A percentile compares a stretch with the other conserved stretches of the same genome.
Conservation (phyloP, 2,888 invertebrate species). For the Caenorhabditis panamensis region DNA sequence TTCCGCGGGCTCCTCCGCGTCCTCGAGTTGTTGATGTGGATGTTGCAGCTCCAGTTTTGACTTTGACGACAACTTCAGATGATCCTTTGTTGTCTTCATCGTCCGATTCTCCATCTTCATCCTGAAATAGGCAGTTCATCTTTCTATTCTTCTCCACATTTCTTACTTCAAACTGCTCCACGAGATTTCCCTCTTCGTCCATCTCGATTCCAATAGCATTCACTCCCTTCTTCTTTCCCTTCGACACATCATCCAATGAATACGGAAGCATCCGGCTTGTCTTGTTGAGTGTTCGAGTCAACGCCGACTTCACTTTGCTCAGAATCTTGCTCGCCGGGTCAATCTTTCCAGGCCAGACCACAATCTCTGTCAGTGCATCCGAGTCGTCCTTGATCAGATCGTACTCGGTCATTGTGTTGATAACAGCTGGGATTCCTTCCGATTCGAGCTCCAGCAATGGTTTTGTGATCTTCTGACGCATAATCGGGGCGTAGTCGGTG, state of each 20-base stretch:
- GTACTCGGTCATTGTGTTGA: conserved; percentile 84
- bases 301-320: conserved; percentile 89
- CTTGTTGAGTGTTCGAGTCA: conserved; percentile 95
- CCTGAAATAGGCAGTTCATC: conserved; percentile 1
- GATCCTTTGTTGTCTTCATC: conserved; percentile 60
- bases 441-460: conserved; percentile 86
- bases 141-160: background rate
- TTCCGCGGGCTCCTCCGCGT: conserved; percentile 43
- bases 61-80: conserved; percentile 52
- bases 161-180: conserved; percentile 60
- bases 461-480: conserved; percentile 87
- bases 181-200: conserved; percentile 72
- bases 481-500: conserved; percentile 89
- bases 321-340: conserved; percentile 88
- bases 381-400: conserved; percentile 92
- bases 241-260: conserved; percentile 83
- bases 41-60: conserved; percentile 10
- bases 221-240: conserved; percentile 62
- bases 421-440: conserved; percentile 72
- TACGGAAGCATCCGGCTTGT: conserved; percentile 88
- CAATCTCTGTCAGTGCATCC: conserved; percentile 90
- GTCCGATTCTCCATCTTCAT: conserved; percentile 66
- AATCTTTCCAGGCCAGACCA: conserved; percentile 85
- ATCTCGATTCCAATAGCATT: conserved; percentile 62
- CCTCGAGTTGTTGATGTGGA: conserved; percentile 21